These are phyloP conservation scores for Threskiornis aethiopicus DNA, from an alignment of 2,797 vertebrate species.

Conservation along the genomic window DNA sequence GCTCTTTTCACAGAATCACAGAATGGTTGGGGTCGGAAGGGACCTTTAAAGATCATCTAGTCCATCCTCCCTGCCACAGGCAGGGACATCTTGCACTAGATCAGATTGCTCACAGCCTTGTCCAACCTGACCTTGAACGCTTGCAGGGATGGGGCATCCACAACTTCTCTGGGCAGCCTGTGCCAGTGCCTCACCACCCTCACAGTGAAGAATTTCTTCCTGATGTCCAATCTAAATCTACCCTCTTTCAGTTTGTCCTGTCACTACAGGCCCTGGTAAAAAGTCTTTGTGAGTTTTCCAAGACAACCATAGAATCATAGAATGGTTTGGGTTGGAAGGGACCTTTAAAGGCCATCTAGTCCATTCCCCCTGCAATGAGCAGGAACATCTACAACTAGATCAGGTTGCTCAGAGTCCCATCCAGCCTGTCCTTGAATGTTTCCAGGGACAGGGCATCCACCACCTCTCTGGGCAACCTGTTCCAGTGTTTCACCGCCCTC, in stretches of 20 bases:
- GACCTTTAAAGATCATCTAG: background rate
- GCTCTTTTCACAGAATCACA: background rate
- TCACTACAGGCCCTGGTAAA: background rate
- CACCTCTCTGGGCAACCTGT: background rate
- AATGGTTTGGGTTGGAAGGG: background rate
- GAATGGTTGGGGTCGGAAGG: background rate
- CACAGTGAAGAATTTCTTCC: background rate
- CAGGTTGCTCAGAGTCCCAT: background rate
- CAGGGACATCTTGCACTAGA: background rate
- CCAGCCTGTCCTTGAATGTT: background rate
- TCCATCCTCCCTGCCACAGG: background rate
- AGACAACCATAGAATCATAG: background rate
- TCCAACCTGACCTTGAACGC: background rate
- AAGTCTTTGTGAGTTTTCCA: background rate
- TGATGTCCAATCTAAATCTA: background rate
- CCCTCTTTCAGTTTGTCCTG: background rate
- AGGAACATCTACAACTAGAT: background rate
- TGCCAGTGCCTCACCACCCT: background rate
- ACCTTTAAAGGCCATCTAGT: background rate
- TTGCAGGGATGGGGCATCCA: background rate
- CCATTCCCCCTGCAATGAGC: background rate
- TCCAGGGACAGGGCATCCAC: background rate
- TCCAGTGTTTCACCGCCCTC: background rate
- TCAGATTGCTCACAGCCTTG: background rate
- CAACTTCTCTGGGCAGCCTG: background rate